phyloP scores from a whole-genome alignment of 2,113 vertebrate species.

The Silurus glanis region DNA sequence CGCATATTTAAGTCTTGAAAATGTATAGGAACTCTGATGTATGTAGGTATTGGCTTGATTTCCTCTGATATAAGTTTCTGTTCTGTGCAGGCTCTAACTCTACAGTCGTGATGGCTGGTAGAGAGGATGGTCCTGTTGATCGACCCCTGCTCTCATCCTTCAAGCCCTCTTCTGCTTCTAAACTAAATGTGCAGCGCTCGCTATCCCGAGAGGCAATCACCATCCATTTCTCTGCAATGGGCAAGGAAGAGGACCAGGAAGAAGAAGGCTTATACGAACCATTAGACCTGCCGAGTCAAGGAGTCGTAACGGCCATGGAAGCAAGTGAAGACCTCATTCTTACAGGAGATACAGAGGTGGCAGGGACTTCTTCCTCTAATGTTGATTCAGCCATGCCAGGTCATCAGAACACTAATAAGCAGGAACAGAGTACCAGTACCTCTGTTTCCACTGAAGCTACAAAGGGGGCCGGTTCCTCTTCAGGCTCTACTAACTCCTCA shows the following conservation, averaged over 20 bases:
- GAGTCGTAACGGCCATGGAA: constrained; percentile 83
- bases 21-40: background rate
- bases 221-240: constrained; percentile 95
- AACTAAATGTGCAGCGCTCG: constrained; percentile 94
- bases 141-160: constrained; percentile 73
- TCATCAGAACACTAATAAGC: constrained; percentile 73
- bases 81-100: constrained; percentile 76
- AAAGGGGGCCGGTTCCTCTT: constrained; percentile 43
- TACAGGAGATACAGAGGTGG: constrained; percentile 14
- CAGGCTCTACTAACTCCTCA: constrained; percentile 75
- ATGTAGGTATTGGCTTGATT: background rate
- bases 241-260: constrained; percentile 95
- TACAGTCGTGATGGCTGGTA: constrained; percentile 86
- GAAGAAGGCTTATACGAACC: constrained; percentile 82
- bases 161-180: constrained; percentile 80
- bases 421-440: constrained; percentile 40
- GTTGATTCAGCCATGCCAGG: constrained; percentile 53
- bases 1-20: too few species aligned
- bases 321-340: constrained; percentile 83
- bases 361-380: background rate
- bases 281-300: constrained; percentile 59
- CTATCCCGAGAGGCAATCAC: constrained; percentile 92
- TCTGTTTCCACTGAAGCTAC: constrained; percentile 35
- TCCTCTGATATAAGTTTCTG: constrained; percentile 3
- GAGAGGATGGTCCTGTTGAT: constrained; percentile 84